Percentiles rank a stretch among this genome's conserved stretches.
These are phyloP conservation scores for Gonocerus acuteangulatus DNA, from an alignment of 2,888 invertebrate species.

Conservation along the genomic window DNA sequence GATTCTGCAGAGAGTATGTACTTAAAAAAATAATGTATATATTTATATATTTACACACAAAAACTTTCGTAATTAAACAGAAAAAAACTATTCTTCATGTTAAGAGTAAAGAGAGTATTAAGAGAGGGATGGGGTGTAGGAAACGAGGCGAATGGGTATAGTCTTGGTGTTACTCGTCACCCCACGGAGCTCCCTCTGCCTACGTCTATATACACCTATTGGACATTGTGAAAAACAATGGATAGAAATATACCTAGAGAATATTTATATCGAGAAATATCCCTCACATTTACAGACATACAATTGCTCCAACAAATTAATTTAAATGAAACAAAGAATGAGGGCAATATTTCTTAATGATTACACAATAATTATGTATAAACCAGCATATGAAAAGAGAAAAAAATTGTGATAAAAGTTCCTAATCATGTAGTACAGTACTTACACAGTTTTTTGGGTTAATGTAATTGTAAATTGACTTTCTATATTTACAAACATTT, in stretches of 20 bases:
- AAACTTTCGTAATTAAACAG: slow-evolving; percentile 7
- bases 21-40: slow-evolving; percentile 27
- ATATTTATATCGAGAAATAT: not conserved
- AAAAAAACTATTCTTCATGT: slow-evolving; percentile 11
- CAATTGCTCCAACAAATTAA: slow-evolving; percentile 5
- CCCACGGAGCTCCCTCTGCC: not conserved
- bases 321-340: slow-evolving; percentile 3
- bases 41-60: slow-evolving; percentile 27
- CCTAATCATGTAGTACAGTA: slow-evolving; percentile 18
- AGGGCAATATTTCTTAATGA: slow-evolving; percentile 2
- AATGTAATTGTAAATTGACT: slow-evolving; percentile 35
- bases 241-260: slow-evolving; percentile 1
- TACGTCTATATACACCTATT: slow-evolving; percentile 16
- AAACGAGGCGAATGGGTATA: slow-evolving; percentile 7
- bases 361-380: slow-evolving; percentile 12
- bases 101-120: slow-evolving; percentile 10
- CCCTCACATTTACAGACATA: slow-evolving; percentile 1
- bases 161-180: slow-evolving; percentile 18
- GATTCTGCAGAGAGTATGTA: slow-evolving; percentile 23
- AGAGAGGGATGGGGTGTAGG: not conserved
- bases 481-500: slow-evolving; percentile 34
- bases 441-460: slow-evolving; percentile 24
- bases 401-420: slow-evolving; percentile 16
- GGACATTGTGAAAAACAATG: slow-evolving; percentile 3
- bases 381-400: slow-evolving; percentile 19